Evolutionary conservation across 1,140 invertebrate genomes (phyloP).

Genomic region (Drosophila novamexicana): DNA sequence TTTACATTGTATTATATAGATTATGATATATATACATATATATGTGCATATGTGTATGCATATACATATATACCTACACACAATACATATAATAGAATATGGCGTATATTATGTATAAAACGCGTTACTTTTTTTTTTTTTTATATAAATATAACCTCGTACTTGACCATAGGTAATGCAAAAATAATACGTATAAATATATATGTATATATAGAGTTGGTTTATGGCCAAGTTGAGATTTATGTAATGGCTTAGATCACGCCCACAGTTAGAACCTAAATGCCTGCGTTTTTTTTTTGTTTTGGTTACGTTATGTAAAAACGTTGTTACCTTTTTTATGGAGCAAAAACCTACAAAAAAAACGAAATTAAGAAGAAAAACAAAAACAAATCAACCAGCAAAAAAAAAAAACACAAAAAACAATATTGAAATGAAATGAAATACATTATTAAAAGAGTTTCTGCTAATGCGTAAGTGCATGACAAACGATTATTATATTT

Average conservation of each 20-base stretch:
- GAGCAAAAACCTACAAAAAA: constrained; percentile 47
- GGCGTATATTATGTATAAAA: constrained; percentile 20
- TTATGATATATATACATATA: constrained; percentile 38
- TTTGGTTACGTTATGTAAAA: constrained; percentile 73
- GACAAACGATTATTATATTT: constrained; percentile 82
- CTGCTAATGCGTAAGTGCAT: constrained; percentile 75
- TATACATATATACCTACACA: neutral
- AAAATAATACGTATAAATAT: constrained; percentile 38
- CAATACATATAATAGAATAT: constrained; percentile 3
- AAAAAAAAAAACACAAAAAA: constrained; percentile 49
- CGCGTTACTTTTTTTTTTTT: constrained; percentile 13
- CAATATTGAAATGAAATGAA: constrained; percentile 62
- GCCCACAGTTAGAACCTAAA: constrained; percentile 57
- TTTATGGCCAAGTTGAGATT: constrained; percentile 65
- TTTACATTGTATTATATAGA: constrained; percentile 66
- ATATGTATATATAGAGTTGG: constrained; percentile 42
- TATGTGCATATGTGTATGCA: constrained; percentile 36
- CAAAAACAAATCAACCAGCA: constrained; percentile 46
- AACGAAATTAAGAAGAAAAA: constrained; percentile 28
- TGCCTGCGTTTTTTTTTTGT: constrained; percentile 51
- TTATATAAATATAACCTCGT: constrained; percentile 4
- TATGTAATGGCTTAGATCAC: constrained; percentile 38
- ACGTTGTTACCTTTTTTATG: constrained; percentile 75
- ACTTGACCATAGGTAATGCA: constrained; percentile 35
- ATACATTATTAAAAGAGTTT: constrained; percentile 69